A percentile compares a stretch with the other conserved stretches of the same genome.
Conservation (phyloP, 1,140 invertebrate species). For the Bicyclus anynana region DNA sequence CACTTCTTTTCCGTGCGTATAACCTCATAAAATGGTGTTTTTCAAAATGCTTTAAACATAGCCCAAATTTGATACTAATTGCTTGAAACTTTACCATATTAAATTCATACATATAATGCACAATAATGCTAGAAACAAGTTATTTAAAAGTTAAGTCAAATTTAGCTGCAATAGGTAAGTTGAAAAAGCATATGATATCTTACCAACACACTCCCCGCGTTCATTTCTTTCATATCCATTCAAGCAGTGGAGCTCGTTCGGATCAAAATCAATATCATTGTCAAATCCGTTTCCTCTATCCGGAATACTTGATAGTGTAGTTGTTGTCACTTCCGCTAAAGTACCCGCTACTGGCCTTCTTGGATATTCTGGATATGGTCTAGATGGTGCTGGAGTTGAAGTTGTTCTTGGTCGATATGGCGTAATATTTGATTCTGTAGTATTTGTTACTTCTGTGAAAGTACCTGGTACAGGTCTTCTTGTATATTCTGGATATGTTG, state of each 20-base stretch:
- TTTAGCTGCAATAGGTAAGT: too few species aligned
- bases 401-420: constrained; percentile 20
- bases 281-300: constrained; percentile 43
- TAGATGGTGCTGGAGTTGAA: constrained; percentile 11
- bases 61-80: too few species aligned
- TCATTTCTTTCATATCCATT: constrained; percentile 56
- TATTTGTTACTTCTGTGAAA: constrained; percentile 37
- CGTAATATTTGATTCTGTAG: constrained; percentile 1
- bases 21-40: too few species aligned
- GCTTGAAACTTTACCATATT: too few species aligned
- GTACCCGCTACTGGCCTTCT: too few species aligned
- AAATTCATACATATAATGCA: too few species aligned
- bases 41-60: too few species aligned
- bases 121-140: too few species aligned
- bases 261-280: constrained; percentile 42
- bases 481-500: constrained; percentile 24
- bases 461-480: constrained; percentile 31
- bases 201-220: constrained; percentile 60
- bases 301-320: constrained; percentile 30
- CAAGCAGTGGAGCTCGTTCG: constrained; percentile 49
- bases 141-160: too few species aligned
- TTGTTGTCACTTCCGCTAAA: too few species aligned
- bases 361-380: constrained; percentile 22
- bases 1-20: too few species aligned
- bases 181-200: constrained; percentile 29